Conservation (phyloP, 2,888 invertebrate genomes). For the Ormia ochracea region DNA sequence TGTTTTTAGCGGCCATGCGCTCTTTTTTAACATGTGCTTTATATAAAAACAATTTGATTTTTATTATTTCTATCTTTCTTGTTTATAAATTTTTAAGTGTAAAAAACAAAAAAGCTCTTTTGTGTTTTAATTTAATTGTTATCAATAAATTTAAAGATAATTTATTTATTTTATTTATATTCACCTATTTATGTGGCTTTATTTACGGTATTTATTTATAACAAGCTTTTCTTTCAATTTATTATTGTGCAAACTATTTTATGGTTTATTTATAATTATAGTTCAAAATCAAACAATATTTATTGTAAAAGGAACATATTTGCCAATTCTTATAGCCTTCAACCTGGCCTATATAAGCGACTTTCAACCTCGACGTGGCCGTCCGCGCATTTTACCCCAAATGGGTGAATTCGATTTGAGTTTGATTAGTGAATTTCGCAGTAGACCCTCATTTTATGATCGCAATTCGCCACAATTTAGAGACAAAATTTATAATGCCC, state of each 20-base stretch:
- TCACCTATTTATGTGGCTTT: not conserved
- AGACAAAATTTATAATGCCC: constrained; percentile 73
- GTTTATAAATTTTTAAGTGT: constrained; percentile 32
- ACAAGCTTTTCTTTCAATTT: not conserved
- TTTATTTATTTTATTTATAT: constrained; percentile 34
- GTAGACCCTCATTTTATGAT: constrained; percentile 75
- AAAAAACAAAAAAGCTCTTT: constrained; percentile 36
- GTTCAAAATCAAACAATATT: not conserved
- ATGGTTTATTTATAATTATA: not conserved
- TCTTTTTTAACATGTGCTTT: constrained; percentile 55
- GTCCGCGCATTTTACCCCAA: constrained; percentile 71
- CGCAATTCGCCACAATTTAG: constrained; percentile 73
- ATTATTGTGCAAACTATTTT: not conserved
- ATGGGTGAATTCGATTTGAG: constrained; percentile 76
- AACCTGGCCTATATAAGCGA: constrained; percentile 65
- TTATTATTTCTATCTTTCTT: constrained; percentile 28
- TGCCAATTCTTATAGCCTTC: constrained; percentile 21
- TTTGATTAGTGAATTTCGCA: constrained; percentile 74
- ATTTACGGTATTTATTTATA: not conserved
- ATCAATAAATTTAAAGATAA: constrained; percentile 56
- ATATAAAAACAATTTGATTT: constrained; percentile 17
- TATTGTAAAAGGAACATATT: not conserved
- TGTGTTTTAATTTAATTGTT: constrained; percentile 55
- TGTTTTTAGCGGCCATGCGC: constrained; percentile 42
- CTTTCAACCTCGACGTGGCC: constrained; percentile 67